Base-by-base conservation (phyloP, 92 coral and sea anemone genomes). In the Plumapathes pennacea region DNA sequence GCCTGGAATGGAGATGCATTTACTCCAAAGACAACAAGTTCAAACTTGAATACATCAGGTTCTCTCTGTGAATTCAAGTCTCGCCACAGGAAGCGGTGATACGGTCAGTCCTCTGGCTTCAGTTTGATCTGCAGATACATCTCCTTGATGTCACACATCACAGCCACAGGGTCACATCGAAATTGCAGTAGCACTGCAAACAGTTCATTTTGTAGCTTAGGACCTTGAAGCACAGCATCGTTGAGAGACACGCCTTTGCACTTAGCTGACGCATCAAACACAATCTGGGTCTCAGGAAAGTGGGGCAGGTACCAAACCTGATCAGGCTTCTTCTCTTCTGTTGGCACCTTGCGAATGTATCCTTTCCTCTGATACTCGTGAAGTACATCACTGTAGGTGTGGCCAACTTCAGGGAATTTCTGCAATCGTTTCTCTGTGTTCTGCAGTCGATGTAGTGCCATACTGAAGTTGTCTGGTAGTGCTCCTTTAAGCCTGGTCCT, bases 41-140 rank as follows among this genome's bases (percentile, higher is more conserved):
- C 62, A 47, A 74, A 60, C 25, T 74, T 47, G 54, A 25, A 69
- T 29, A 48, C 83, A n/a, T 67, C 67, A 17, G 73, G 81, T 4
- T 51, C 62, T 32, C 42, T 64, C 36, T 33, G 25, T 32, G 1
- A 33, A 25, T 54, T 50, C 51, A 84, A 19, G 20, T 41, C 67
- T 60, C 78, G 36, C 85, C 85, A 66, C 39, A 71, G 38, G 57
- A 77, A 76, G 20, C 42, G 70, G 13, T 70, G 76, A 56, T 38
- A 40, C 1, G 75, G 33, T 38, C 52, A 25, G 38, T 52, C 82
- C 0, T 60, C 50, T 29, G 85, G 82, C 31, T 50, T 33, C 5
- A 83, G 17, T 7, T 59, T 37, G 17, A 78, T 67, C 30, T 42
- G 75, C 37, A 71, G 66, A 23, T 77, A 79, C 66, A 73, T 62